Base-by-base conservation (phyloP, 1,140 invertebrate species). In the Macrotrachela quadricornifera region DNA sequence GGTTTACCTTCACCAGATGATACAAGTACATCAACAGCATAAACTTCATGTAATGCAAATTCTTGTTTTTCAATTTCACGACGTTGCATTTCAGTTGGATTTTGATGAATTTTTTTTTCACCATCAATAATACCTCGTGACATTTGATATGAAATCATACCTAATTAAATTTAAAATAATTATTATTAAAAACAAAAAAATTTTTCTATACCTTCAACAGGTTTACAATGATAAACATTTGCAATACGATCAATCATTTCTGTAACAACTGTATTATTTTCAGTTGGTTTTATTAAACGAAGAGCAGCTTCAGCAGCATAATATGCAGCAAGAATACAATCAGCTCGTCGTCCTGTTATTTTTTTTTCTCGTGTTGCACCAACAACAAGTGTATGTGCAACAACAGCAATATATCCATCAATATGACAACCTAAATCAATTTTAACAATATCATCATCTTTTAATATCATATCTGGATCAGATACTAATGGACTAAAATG, bases 361-460 rank as follows among this genome's bases (percentile, higher is more conserved):
- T 73, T 69, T 17, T 69, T 71, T 17, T 72, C 69, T 63, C 72
- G 61, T 30, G 77, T 76, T 49, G 81, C 80, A 53, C 85, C 86
- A 60, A 97, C 78, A 55, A 91, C 78, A 57, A 96, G 72, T 13
- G 90, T 92, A 68, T 99, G 91, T 41, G 90, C 92, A 30, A 87
- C 87, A 49, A 96, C 87, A 51, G 91, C 91, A 67, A 95, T 91
- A 65, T 91, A 97, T 30, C 94, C 94, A 79, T 97, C 94, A 63
- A 99, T 80, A 69, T 99, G 92, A 56, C 85, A 87, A 59, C 92
- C 92, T 61, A 97, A 72, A 73, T 97, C 91, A 68, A 97, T 82
- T 80, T 99, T 99, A 54, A 91, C 87, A 60, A 99, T 72, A 76
- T 99, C 91, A 41, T 84, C 88, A 63, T 84, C 79, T 69, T 88